A percentile compares a stretch with the other conserved stretches of the same genome.
Conservation (phyloP, 2,888 invertebrate species). For the Hybos culiciformis region DNA sequence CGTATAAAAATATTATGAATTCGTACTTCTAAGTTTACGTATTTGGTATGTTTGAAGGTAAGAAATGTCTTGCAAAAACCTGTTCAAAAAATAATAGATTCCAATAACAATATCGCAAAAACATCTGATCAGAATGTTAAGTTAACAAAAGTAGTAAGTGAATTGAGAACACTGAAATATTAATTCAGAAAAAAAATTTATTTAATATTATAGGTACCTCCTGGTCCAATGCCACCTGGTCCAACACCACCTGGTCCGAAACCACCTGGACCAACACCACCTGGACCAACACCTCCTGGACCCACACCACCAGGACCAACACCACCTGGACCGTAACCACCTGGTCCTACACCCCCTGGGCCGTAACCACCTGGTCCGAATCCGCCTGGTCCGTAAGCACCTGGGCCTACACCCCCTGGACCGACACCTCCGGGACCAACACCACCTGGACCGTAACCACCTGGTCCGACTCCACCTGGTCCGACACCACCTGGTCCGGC, state of each 20-base stretch:
- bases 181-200: not conserved
- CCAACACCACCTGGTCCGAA: slow-evolving; percentile 9
- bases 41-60: no score
- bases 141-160: no score
- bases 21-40: no score
- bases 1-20: no score
- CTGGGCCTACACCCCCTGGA: slow-evolving; percentile 6
- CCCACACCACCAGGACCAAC: not conserved
- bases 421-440: slow-evolving; percentile 6
- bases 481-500: slow-evolving; percentile 3
- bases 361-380: slow-evolving; percentile 6
- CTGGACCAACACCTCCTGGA: slow-evolving; percentile 3
- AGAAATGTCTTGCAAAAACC: no score
- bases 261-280: slow-evolving; percentile 10
- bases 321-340: not conserved
- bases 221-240: slow-evolving; percentile 8
- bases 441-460: slow-evolving; percentile 6
- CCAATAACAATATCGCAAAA: no score
- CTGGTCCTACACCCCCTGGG: slow-evolving; percentile 6
- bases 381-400: slow-evolving; percentile 8
- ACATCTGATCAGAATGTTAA: no score
- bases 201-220: slow-evolving; percentile 9
- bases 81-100: no score
- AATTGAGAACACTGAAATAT: no score
- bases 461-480: slow-evolving; percentile 7